Percentiles rank a stretch among this genome's conserved stretches.
These are phyloP conservation scores for Apodemia hepburni DNA, from an alignment of 2,888 invertebrate genomes.

Conservation along the genomic window DNA sequence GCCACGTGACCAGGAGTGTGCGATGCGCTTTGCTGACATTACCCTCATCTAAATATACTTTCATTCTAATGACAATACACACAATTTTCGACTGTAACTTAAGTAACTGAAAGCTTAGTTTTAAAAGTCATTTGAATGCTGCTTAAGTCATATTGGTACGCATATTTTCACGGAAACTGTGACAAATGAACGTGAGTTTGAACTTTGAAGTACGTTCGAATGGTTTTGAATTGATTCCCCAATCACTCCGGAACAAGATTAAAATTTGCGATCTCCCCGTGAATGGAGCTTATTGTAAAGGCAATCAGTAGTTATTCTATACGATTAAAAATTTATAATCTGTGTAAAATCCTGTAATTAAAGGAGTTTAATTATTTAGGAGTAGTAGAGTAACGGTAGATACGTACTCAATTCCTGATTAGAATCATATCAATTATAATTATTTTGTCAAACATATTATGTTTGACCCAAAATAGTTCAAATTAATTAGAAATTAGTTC, in stretches of 20 bases:
- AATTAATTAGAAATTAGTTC: no score
- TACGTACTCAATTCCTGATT: no score
- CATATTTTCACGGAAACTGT: slow-evolving; percentile 45
- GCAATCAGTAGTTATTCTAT: slow-evolving; percentile 25
- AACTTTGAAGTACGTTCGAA: slow-evolving; percentile 53
- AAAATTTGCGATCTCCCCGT: slow-evolving; percentile 34
- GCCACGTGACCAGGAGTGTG: slow-evolving; percentile 58
- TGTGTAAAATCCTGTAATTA: not conserved
- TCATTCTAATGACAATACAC: not conserved
- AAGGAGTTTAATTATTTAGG: not conserved
- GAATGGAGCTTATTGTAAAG: slow-evolving; percentile 22
- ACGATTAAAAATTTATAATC: slow-evolving; percentile 21
- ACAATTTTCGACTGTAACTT: slow-evolving; percentile 24
- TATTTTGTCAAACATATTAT: no score
- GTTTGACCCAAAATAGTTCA: no score
- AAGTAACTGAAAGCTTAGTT: slow-evolving; percentile 16
- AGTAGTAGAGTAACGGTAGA: not conserved
- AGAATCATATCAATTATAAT: no score
- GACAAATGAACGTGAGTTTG: slow-evolving; percentile 65
- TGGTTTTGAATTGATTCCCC: slow-evolving; percentile 45
- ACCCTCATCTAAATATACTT: slow-evolving; percentile 26
- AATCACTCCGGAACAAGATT: slow-evolving; percentile 42
- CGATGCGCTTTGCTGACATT: slow-evolving; percentile 40
- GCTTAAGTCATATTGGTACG: slow-evolving; percentile 23
- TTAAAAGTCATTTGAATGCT: not conserved